phyloP scores from a whole-genome alignment of 2,113 vertebrate species.

The Axis porcinus region DNA sequence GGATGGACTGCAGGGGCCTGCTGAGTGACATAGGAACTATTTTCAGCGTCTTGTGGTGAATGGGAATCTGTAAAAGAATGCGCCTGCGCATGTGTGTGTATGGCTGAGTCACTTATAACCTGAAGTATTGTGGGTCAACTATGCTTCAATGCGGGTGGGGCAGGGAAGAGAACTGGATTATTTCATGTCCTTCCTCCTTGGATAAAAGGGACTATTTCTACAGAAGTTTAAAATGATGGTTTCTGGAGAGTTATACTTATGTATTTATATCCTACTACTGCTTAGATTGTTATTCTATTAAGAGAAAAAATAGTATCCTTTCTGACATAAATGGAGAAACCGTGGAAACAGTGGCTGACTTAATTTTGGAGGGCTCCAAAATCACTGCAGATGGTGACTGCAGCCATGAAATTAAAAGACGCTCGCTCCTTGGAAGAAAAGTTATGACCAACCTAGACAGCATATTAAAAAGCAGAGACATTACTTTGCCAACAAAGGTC shows the following conservation, averaged over 20 bases:
- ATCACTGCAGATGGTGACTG: background rate
- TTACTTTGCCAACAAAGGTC: background rate
- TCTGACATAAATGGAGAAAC: background rate
- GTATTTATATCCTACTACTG: background rate
- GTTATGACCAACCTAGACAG: background rate
- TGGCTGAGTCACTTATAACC: background rate
- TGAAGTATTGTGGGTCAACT: background rate
- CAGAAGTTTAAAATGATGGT: background rate
- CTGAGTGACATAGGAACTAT: background rate
- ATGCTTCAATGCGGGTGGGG: accelerated
- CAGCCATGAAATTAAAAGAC: background rate
- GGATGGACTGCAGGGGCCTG: background rate
- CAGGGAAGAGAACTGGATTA: background rate
- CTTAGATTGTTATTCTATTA: background rate
- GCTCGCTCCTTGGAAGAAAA: background rate
- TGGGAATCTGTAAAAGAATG: background rate
- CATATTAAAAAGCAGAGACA: background rate
- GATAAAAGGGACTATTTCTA: background rate
- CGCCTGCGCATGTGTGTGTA: accelerated
- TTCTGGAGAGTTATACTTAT: background rate
- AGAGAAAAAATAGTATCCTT: background rate
- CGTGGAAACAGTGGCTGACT: background rate
- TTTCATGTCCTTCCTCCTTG: background rate
- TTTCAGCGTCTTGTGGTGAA: background rate
- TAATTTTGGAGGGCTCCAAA: background rate